Evolutionary conservation across 2,797 vertebrate species (phyloP).

Genomic region (Glyptemys insculpta): DNA sequence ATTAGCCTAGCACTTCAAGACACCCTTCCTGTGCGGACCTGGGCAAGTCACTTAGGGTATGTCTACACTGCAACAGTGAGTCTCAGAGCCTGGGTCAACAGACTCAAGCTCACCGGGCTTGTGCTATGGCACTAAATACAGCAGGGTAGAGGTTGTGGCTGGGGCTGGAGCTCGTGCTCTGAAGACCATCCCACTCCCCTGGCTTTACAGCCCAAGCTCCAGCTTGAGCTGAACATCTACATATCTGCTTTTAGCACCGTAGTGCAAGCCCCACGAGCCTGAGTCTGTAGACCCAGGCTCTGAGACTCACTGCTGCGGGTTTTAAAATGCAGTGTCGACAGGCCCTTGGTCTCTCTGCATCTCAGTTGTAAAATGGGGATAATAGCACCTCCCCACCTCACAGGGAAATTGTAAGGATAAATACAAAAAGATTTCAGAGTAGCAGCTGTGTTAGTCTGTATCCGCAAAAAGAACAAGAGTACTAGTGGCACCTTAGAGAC

Average conservation of each 20-base stretch:
- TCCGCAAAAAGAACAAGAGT: no score
- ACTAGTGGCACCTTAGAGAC: no score
- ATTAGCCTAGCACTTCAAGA: background rate
- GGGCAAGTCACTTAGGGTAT: background rate
- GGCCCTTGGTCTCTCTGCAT: background rate
- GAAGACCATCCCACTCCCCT: background rate
- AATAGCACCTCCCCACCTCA: background rate
- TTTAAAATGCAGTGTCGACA: background rate
- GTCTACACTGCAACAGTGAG: background rate
- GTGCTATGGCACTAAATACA: background rate
- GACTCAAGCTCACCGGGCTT: background rate
- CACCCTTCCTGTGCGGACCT: background rate
- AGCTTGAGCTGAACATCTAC: background rate
- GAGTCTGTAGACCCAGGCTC: background rate
- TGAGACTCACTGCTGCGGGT: background rate
- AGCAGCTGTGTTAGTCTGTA: no score
- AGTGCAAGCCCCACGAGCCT: background rate
- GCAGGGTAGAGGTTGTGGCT: background rate
- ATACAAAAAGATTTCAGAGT: accelerated
- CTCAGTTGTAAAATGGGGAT: background rate
- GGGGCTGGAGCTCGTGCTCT: background rate
- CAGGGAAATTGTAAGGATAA: background rate
- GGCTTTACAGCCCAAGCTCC: background rate
- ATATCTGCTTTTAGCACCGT: background rate
- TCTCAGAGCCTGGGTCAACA: background rate